Evolutionary conservation across 2,888 invertebrate genomes (phyloP), one percentile per base, ranked within the genome.

Genomic region (Erebia epiphron): DNA sequence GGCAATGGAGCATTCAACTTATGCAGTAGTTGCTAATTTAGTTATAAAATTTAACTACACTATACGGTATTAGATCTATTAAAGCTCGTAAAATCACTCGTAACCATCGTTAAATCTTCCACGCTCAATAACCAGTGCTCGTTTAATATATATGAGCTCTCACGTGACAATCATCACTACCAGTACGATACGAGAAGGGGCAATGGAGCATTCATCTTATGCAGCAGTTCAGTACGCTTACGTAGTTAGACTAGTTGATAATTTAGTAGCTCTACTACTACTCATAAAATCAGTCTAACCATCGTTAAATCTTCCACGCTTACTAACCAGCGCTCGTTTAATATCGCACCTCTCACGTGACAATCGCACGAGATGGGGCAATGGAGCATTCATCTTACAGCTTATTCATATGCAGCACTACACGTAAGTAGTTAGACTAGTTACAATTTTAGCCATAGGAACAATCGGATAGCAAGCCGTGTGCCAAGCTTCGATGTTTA

Each of bases 401-500:
- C 26, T 26, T 26, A 26, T 26, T 26, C 26, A 3, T 16, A 62
- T 68, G 65, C 71, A 73, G 73, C 75, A 77, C 73, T 73, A 77
- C 75, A 69, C 16, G 71, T 69, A 71, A 68, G 68, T 73, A 67
- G 73, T 68, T 68, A 83, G 79, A 73, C 77, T 79, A 68, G 73
- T 68, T 68, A 83, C 79, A 73, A 77, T 79, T 79, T 80, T 81
- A 84, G 84, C 79, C 78, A 75, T 76, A 76, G 77, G 74, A 78
- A 77, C 77, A 79, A 82, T 84, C 82, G 81, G 84, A 82, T 81
- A 81, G 79, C 77, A 79, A 69, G 77, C 69, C 68, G 77, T 76
- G 82, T 85, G 88, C 88, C 88, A 88, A 88, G 77, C 77, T 65
- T 67, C 78, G 71, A 77, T 83, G 83, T 84, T 86, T 83, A 84